Evolutionary conservation across 2,113 vertebrate species (phyloP).

Genomic region (Pelecanus crispus): DNA sequence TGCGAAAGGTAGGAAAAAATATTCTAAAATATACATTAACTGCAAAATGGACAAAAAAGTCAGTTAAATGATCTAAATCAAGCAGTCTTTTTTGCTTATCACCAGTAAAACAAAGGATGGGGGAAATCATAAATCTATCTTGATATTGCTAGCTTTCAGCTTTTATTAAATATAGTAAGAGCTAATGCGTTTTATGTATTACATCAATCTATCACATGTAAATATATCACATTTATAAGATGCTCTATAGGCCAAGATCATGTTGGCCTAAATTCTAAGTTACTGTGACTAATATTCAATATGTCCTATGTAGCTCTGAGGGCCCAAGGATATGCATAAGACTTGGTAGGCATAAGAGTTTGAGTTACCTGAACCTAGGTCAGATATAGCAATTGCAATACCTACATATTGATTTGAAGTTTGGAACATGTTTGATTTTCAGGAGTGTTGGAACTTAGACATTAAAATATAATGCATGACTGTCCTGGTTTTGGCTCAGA

Average conservation of each 20-base stretch:
- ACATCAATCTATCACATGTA: neutral
- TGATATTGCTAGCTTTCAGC: slow-evolving; percentile 3
- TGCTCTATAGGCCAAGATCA: neutral
- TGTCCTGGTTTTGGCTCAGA: too few relatives aligned
- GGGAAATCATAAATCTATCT: slow-evolving; percentile 18
- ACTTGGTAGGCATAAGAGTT: neutral
- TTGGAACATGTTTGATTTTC: neutral
- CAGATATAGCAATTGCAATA: neutral
- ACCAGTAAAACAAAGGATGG: neutral
- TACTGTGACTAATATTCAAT: neutral
- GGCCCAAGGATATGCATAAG: neutral
- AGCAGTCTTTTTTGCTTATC: neutral
- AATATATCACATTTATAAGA: slow-evolving; percentile 25
- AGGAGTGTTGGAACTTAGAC: neutral
- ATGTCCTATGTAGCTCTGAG: neutral
- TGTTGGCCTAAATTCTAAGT: neutral
- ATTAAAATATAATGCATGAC: neutral
- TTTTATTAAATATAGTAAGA: slow-evolving; percentile 16
- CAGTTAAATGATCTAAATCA: neutral
- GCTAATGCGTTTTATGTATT: neutral
- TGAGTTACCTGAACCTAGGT: neutral
- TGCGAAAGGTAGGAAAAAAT: neutral
- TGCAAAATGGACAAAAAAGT: neutral
- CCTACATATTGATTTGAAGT: neutral
- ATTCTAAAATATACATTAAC: neutral